Evolutionary conservation across 2,888 invertebrate species (phyloP).

Genomic region (Ophonus ardosiacus): DNA sequence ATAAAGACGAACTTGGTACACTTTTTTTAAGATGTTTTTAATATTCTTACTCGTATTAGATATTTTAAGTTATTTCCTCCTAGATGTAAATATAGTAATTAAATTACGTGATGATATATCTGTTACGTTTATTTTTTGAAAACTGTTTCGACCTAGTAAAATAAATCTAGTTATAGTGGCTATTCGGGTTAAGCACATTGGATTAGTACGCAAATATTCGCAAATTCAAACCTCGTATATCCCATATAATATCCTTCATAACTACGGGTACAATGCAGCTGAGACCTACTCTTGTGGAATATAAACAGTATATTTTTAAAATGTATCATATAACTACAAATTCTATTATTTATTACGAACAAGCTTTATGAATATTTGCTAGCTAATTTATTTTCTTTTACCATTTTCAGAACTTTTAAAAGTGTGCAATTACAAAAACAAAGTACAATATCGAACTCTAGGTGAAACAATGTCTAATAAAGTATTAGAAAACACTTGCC

Average conservation of each 20-base stretch:
- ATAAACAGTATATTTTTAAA: background rate
- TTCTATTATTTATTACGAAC: background rate
- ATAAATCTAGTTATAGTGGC: background rate
- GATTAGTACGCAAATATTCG: background rate
- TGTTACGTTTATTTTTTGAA: background rate
- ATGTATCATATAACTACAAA: background rate
- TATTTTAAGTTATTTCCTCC: too few species aligned
- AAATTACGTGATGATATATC: background rate
- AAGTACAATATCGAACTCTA: too few species aligned
- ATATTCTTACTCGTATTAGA: too few species aligned
- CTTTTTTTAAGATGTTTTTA: too few species aligned
- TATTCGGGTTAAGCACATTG: background rate
- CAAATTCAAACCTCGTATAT: background rate
- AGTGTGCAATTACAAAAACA: too few species aligned
- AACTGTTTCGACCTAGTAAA: background rate
- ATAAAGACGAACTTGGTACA: too few species aligned
- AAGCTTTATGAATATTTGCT: too few species aligned
- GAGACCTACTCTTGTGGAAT: background rate
- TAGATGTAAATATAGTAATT: too few species aligned
- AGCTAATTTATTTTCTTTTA: too few species aligned
- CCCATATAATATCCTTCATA: background rate
- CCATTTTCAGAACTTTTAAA: too few species aligned
- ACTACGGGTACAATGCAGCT: background rate
- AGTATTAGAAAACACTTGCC: too few species aligned
- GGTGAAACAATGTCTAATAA: too few species aligned